phyloP scores from a whole-genome alignment of 2,888 invertebrate species.

The Lithophane semibrunnea region DNA sequence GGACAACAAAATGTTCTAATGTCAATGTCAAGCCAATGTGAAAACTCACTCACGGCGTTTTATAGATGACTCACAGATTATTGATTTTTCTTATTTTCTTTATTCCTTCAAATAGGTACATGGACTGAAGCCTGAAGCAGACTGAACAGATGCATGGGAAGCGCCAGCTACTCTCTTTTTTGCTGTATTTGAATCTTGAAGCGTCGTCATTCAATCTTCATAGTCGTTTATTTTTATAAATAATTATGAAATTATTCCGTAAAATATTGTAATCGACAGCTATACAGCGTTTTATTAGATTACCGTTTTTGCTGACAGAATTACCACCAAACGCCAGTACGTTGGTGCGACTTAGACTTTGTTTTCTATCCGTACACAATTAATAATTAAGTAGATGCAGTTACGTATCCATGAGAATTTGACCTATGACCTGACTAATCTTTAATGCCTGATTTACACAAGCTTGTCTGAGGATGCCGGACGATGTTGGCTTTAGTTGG shows the following conservation, averaged over 20 bases:
- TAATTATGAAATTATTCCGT: neutral
- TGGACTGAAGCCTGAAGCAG: neutral
- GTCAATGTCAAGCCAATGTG: conserved; percentile 30
- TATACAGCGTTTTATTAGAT: neutral
- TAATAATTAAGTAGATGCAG: neutral
- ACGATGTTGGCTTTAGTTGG: neutral
- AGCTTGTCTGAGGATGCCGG: neutral
- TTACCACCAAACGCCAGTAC: neutral
- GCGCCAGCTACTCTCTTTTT: too few species aligned
- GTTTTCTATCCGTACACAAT: neutral
- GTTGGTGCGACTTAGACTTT: neutral
- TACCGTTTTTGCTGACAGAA: neutral
- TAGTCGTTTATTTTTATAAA: neutral
- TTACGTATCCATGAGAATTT: conserved; percentile 1
- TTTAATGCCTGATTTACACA: neutral
- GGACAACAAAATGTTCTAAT: neutral
- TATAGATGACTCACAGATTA: conserved; percentile 5
- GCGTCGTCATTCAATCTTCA: neutral
- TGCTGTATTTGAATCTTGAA: neutral
- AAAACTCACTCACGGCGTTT: neutral
- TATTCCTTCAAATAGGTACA: neutral
- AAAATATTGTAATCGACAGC: neutral
- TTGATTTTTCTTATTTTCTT: neutral
- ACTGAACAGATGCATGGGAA: neutral
- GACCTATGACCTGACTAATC: neutral